phyloP scores from a whole-genome alignment of 53 echinoderm and acorn worm species.

The Stichopus horrens region DNA sequence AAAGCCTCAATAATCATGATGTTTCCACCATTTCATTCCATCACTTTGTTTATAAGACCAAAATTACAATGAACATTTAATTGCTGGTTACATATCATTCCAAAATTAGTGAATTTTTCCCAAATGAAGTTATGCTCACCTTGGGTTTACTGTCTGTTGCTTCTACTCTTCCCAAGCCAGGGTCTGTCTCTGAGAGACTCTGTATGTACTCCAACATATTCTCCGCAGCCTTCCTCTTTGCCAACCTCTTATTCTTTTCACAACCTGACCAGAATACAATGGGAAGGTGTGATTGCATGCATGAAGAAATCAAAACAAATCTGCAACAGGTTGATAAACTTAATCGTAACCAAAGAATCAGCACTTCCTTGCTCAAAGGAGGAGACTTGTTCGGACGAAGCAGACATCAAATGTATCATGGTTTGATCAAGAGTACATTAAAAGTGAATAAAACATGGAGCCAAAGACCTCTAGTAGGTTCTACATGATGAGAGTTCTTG shows the following conservation, averaged over 20 bases:
- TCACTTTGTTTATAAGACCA: too few relatives aligned
- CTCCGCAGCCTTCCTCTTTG: slow-evolving; percentile 82
- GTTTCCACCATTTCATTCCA: too few relatives aligned
- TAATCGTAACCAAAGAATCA: not conserved
- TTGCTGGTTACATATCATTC: not conserved
- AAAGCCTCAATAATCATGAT: too few relatives aligned
- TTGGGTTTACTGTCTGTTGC: slow-evolving; percentile 39
- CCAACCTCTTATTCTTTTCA: slow-evolving; percentile 87
- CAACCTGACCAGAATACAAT: slow-evolving; percentile 60
- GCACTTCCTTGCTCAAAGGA: not conserved
- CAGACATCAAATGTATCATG: not conserved
- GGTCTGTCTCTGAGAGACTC: slow-evolving; percentile 54
- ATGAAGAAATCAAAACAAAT: not conserved
- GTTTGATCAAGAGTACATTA: not conserved
- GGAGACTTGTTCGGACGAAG: not conserved
- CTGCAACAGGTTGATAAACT: not conserved
- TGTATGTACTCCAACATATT: slow-evolving; percentile 81
- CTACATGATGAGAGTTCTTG: too few relatives aligned
- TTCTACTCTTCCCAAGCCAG: slow-evolving; percentile 36
- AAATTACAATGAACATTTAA: not conserved
- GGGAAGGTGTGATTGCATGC: not conserved
- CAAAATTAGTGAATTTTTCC: not conserved
- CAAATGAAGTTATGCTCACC: not conserved
- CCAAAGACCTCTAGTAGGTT: too few relatives aligned
- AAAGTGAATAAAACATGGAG: too few relatives aligned